phyloP scores from a whole-genome alignment of 2,888 invertebrate species.

The Colostygia pectinataria region DNA sequence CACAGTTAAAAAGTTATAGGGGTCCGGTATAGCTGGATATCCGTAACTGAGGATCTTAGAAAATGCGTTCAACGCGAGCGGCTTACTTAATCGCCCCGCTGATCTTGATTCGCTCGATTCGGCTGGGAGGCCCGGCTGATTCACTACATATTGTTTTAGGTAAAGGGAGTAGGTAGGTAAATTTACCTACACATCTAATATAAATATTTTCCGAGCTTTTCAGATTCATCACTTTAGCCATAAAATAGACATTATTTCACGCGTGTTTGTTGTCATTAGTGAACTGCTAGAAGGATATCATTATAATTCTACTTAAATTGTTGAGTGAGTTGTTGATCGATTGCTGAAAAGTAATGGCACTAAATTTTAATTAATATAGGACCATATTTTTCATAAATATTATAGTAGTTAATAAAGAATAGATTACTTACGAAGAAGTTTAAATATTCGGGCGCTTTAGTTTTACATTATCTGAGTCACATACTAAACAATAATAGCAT shows the following conservation, averaged over 20 bases:
- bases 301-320: slow-evolving; percentile 29
- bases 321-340: slow-evolving; percentile 21
- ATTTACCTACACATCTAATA: too few relatives aligned
- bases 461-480: slow-evolving; percentile 11
- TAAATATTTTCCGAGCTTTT: too few relatives aligned
- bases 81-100: too few relatives aligned
- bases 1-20: too few relatives aligned
- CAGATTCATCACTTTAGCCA: too few relatives aligned
- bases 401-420: background rate
- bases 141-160: too few relatives aligned
- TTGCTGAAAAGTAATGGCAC: slow-evolving; percentile 33
- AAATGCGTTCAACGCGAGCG: too few relatives aligned
- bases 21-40: too few relatives aligned
- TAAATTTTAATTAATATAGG: slow-evolving; percentile 24
- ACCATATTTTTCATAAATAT: slow-evolving; percentile 4
- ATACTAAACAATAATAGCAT: slow-evolving; percentile 13
- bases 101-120: too few relatives aligned
- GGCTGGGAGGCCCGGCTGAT: too few relatives aligned
- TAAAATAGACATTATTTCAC: slow-evolving; percentile 10
- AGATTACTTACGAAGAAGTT: background rate
- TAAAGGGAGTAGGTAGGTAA: too few relatives aligned
- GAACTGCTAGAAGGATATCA: slow-evolving; percentile 42
- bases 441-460: slow-evolving; percentile 4
- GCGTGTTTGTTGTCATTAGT: slow-evolving; percentile 33
- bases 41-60: too few relatives aligned